Conservation (phyloP, 2,797 vertebrate genomes). For the Semotilus atromaculatus region DNA sequence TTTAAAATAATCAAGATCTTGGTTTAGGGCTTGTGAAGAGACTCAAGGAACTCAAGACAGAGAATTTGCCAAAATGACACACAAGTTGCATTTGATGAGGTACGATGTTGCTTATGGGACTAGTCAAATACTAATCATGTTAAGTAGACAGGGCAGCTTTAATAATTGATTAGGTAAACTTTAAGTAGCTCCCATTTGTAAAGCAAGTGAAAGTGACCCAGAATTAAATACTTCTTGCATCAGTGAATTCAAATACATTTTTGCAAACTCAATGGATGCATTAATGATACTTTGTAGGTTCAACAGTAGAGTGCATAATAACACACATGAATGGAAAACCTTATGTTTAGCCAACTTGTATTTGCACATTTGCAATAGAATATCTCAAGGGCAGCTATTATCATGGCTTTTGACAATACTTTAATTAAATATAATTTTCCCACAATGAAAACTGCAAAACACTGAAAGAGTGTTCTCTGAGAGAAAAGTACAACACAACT, state of each 20-base stretch:
- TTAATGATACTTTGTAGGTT: neutral
- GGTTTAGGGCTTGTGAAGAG: constrained; percentile 31
- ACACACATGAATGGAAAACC: neutral
- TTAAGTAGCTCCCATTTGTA: constrained; percentile 39
- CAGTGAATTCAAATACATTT: constrained; percentile 20
- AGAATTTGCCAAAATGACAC: constrained; percentile 9
- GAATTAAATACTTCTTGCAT: neutral
- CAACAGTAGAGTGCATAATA: neutral
- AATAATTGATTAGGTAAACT: constrained; percentile 39
- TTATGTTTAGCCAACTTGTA: neutral
- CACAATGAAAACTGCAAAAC: neutral
- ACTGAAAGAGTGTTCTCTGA: constrained; percentile 4
- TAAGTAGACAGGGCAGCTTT: constrained; percentile 27
- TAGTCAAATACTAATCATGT: constrained; percentile 30
- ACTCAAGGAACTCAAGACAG: constrained; percentile 13
- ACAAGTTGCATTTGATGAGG: constrained; percentile 18
- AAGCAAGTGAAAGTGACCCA: constrained; percentile 13
- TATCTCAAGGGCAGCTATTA: constrained; percentile 6
- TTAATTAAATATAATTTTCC: neutral
- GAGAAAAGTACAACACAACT: constrained; percentile 1
- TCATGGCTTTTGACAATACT: neutral
- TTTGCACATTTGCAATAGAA: constrained; percentile 24
- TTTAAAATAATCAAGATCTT: constrained; percentile 37
- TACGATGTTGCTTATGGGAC: constrained; percentile 24
- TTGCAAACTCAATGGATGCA: neutral